These are phyloP conservation scores for Chaetodon trifascialis DNA, from an alignment of 2,113 vertebrate species.

Conservation along the genomic window DNA sequence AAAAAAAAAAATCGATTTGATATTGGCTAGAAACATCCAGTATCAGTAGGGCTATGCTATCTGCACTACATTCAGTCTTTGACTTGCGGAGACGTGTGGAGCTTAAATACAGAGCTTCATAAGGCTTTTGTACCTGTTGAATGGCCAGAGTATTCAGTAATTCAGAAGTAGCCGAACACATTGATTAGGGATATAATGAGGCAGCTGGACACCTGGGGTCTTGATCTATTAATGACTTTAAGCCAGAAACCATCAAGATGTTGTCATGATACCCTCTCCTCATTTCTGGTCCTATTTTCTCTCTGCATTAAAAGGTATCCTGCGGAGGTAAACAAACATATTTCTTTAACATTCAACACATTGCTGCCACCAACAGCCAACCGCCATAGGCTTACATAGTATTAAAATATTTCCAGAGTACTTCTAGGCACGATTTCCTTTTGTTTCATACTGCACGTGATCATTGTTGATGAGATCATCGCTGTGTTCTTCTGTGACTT, in stretches of 20 bases:
- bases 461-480: neutral
- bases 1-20: too few relatives aligned
- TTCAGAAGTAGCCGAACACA: slow-evolving; percentile 4
- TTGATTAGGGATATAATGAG: slow-evolving; percentile 17
- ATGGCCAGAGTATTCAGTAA: neutral
- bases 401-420: neutral
- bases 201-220: neutral
- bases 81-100: neutral
- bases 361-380: neutral
- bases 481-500: neutral
- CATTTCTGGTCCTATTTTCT: neutral
- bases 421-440: neutral
- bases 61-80: neutral
- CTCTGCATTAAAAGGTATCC: neutral
- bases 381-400: neutral
- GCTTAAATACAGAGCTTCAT: neutral
- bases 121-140: slow-evolving; percentile 6
- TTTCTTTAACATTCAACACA: neutral
- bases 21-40: too few relatives aligned
- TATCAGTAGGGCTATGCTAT: neutral
- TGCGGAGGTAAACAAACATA: neutral
- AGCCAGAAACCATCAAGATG: neutral
- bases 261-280: neutral
- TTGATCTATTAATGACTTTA: neutral
- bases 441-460: neutral